phyloP scores from a whole-genome alignment of 2,113 vertebrate species.

The Catagonus wagneri region DNA sequence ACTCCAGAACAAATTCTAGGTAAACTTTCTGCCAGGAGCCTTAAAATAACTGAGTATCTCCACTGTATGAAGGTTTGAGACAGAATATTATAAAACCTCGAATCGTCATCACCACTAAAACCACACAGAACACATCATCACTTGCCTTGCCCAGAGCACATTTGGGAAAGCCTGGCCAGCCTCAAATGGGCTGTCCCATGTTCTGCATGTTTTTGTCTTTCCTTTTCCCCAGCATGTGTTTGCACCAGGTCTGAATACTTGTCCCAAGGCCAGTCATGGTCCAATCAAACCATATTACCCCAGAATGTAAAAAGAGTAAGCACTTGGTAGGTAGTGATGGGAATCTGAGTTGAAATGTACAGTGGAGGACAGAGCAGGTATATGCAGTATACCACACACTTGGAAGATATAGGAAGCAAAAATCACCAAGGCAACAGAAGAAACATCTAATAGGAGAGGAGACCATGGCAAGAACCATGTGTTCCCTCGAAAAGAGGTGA shows the following conservation, averaged over 20 bases:
- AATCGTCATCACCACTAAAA: not conserved
- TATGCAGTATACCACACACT: not conserved
- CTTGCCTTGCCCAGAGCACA: not conserved
- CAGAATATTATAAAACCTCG: not conserved
- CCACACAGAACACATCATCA: not conserved
- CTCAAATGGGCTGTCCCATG: not conserved
- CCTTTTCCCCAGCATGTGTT: not conserved
- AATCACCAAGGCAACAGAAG: not conserved
- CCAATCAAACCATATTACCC: not conserved
- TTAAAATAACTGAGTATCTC: not conserved
- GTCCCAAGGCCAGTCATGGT: not conserved
- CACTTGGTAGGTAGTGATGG: not conserved
- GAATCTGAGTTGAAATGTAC: not conserved
- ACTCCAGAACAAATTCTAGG: not conserved
- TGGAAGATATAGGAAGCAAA: not conserved
- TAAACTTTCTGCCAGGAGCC: not conserved
- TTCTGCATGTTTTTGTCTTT: not conserved
- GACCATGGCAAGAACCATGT: not conserved
- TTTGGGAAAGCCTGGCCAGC: not conserved
- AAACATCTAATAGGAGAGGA: not conserved
- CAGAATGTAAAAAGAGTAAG: conserved; percentile 7
- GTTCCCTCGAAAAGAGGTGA: not conserved
- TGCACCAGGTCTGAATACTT: not conserved
- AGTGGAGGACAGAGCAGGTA: not conserved
- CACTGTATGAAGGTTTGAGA: not conserved